A percentile compares a stretch with the other conserved stretches of the same genome.
Evolutionary conservation across 2,797 vertebrate genomes (phyloP).

Genomic region (Enteromius mattozi): DNA sequence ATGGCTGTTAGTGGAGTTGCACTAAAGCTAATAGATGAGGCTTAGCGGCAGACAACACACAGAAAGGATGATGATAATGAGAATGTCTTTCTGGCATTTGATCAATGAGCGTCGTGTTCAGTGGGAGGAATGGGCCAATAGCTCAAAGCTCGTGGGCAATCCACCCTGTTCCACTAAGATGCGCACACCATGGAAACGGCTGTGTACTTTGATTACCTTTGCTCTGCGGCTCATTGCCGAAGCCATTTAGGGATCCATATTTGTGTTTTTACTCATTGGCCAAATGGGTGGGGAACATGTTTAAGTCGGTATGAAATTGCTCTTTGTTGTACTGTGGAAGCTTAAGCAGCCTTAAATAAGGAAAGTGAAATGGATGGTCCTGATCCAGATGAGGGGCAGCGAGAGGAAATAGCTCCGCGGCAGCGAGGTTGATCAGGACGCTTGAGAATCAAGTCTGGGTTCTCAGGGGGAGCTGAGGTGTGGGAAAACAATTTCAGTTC

Average conservation of each 20-base stretch:
- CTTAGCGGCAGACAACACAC: slow-evolving; percentile 69
- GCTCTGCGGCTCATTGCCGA: slow-evolving; percentile 58
- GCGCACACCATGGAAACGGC: slow-evolving; percentile 36
- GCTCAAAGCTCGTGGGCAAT: slow-evolving; percentile 73
- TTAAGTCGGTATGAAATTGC: slow-evolving; percentile 64
- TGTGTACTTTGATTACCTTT: slow-evolving; percentile 62
- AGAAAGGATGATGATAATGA: slow-evolving; percentile 77
- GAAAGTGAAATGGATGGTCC: slow-evolving; percentile 59
- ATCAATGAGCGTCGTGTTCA: slow-evolving; percentile 82
- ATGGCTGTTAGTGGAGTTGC: slow-evolving; percentile 61
- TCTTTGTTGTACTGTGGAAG: slow-evolving; percentile 56
- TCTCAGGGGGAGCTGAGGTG: slow-evolving; percentile 52
- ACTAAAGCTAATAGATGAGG: slow-evolving; percentile 77
- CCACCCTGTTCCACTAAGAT: slow-evolving; percentile 45
- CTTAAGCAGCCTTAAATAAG: slow-evolving; percentile 58
- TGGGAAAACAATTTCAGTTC: slow-evolving; percentile 50
- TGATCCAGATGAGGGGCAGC: slow-evolving; percentile 40
- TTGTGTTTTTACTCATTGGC: slow-evolving; percentile 58
- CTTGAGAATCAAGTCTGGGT: slow-evolving; percentile 23
- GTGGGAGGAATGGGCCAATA: slow-evolving; percentile 69
- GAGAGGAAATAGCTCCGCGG: slow-evolving; percentile 36
- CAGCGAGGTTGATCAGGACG: slow-evolving; percentile 7
- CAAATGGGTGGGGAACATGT: slow-evolving; percentile 50
- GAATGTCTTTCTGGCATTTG: slow-evolving; percentile 77
- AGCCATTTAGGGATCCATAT: slow-evolving; percentile 60